Evolutionary conservation across 2,888 invertebrate genomes (phyloP).

Genomic region (Drosophila anceps): DNA sequence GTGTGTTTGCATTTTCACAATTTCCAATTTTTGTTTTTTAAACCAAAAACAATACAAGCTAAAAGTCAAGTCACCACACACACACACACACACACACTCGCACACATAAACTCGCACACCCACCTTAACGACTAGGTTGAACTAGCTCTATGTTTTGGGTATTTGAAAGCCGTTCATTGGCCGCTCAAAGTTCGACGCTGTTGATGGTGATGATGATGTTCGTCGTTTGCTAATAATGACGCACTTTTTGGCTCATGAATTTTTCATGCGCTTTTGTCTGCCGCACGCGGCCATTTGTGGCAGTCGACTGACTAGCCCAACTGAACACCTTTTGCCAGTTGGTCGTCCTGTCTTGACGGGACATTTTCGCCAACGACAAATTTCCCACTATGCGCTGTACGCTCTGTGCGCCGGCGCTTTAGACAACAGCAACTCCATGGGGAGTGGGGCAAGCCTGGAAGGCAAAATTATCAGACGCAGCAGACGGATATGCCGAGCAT

Average conservation of each 20-base stretch:
- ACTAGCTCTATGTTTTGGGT: slow-evolving; percentile 40
- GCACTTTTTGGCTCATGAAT: slow-evolving; percentile 64
- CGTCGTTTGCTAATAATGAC: slow-evolving; percentile 38
- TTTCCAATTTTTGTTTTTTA: slow-evolving; percentile 33
- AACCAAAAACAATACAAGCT: slow-evolving; percentile 62
- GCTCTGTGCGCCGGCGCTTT: slow-evolving; percentile 53
- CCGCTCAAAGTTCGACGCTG: slow-evolving; percentile 55
- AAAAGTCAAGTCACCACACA: slow-evolving; percentile 55
- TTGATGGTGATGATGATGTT: slow-evolving; percentile 25
- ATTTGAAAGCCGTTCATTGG: slow-evolving; percentile 56
- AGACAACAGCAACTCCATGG: neutral
- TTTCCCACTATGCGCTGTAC: slow-evolving; percentile 24
- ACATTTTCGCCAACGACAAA: slow-evolving; percentile 21
- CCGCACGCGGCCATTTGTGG: slow-evolving; percentile 80
- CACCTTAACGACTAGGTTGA: slow-evolving; percentile 45
- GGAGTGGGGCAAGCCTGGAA: slow-evolving; percentile 25
- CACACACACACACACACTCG: slow-evolving; percentile 4
- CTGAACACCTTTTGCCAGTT: slow-evolving; percentile 72
- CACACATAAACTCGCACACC: slow-evolving; percentile 45
- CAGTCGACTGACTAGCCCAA: slow-evolving; percentile 78
- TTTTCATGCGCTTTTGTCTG: slow-evolving; percentile 83
- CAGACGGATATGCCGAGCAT: slow-evolving; percentile 47
- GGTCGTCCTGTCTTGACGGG: slow-evolving; percentile 14
- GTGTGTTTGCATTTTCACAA: slow-evolving; percentile 10
- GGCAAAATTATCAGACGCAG: slow-evolving; percentile 61